A percentile compares a stretch with the other conserved stretches of the same genome.
These are phyloP conservation scores for Clusia tigrina DNA, from an alignment of 2,888 invertebrate genomes.

Conservation along the genomic window DNA sequence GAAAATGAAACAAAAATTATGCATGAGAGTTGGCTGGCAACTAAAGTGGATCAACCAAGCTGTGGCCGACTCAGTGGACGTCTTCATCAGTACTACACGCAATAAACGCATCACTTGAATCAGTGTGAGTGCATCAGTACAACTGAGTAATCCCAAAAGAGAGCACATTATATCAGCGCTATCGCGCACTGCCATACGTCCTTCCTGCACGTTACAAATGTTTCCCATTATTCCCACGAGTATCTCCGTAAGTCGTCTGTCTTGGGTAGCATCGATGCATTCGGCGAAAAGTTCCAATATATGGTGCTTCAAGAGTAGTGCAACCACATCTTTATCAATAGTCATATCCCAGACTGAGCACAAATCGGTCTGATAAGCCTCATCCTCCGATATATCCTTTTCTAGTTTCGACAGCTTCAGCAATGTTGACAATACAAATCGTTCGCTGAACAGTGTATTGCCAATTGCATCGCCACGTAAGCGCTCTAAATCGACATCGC, in stretches of 20 bases:
- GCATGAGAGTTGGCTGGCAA: slow-evolving; percentile 66
- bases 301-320: slow-evolving; percentile 72
- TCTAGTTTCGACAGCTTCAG: slow-evolving; percentile 70
- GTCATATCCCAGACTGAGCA: slow-evolving; percentile 89
- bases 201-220: slow-evolving; percentile 75
- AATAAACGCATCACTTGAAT: slow-evolving; percentile 77
- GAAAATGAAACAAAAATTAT: slow-evolving; percentile 75
- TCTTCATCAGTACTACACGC: slow-evolving; percentile 67
- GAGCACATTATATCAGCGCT: slow-evolving; percentile 69
- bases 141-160: slow-evolving; percentile 68
- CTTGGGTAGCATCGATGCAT: slow-evolving; percentile 70
- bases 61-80: slow-evolving; percentile 59
- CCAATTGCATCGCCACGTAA: slow-evolving; percentile 82
- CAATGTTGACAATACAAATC: slow-evolving; percentile 75
- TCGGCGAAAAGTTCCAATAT: slow-evolving; percentile 68
- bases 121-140: slow-evolving; percentile 76
- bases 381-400: slow-evolving; percentile 66
- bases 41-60: slow-evolving; percentile 66
- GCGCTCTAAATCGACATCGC: slow-evolving; percentile 50
- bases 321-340: slow-evolving; percentile 77
- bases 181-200: slow-evolving; percentile 68
- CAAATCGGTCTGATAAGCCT: slow-evolving; percentile 75
- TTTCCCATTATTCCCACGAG: slow-evolving; percentile 85
- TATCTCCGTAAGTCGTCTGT: slow-evolving; percentile 78
- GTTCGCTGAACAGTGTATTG: slow-evolving; percentile 79